Percentiles rank a stretch among this genome's conserved stretches.
Conservation (phyloP, 2,797 vertebrate genomes). For the Thaleichthys pacificus region DNA sequence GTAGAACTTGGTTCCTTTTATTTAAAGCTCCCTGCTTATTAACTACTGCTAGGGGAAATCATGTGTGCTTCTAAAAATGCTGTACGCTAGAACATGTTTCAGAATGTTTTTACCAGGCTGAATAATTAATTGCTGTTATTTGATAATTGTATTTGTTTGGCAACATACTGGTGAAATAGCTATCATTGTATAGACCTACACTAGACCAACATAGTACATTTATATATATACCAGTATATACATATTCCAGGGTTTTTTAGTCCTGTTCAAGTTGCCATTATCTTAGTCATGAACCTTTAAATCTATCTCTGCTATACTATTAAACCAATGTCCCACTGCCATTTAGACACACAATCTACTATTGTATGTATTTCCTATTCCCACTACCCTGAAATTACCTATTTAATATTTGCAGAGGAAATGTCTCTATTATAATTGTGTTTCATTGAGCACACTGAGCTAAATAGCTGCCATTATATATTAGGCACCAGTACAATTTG, state of each 20-base stretch:
- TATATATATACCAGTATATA: no score
- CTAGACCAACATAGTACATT: no score
- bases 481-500: constrained; percentile 51
- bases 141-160: background rate
- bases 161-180: no score
- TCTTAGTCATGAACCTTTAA: background rate
- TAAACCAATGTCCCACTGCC: background rate
- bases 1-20: constrained; percentile 39
- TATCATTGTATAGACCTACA: no score
- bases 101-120: no score
- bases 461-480: constrained; percentile 37
- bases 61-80: no score
- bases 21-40: constrained; percentile 6
- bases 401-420: background rate
- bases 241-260: background rate
- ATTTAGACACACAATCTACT: background rate
- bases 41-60: no score
- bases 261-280: background rate
- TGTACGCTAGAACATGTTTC: no score
- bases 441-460: background rate
- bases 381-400: background rate
- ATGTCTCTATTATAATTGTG: background rate
- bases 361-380: background rate
- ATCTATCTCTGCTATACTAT: background rate
- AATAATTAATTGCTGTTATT: no score